Evolutionary conservation across 2,888 invertebrate species (phyloP), one percentile per base, ranked within the genome.

Genomic region (Sialis lutaria): DNA sequence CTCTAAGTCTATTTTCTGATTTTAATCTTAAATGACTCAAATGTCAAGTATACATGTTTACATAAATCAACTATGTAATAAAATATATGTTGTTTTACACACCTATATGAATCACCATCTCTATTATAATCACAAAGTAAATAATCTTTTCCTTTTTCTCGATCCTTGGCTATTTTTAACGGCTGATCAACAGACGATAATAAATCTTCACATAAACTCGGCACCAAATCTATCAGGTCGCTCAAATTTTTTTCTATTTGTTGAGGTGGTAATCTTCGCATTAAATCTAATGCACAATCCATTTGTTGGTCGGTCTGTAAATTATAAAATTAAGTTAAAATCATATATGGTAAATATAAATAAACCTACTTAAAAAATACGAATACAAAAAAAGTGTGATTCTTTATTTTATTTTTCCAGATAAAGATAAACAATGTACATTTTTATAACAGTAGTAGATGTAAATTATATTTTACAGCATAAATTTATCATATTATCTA

Each of bases 51-150:
- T 35, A 35, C 8, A 7, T 7, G 6, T 35, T 35, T 35, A 9
- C 35, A 35, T 9, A 42, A 13, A 13, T 10, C 6, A 5, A 30
- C 32, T 31, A 42, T 41, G 5, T n/a, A 30, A 13, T 12, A 33
- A 8, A 6, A 10, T 9, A 39, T 39, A 39, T 39, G 10, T 39
- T 7, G 7, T 39, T 40, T 37, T 31, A 44, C 22, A 22, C 22
- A 81, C 79, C 90, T 80, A 68, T 96, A 96, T 1, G 95, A 96
- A 68, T 98, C 98, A 22, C 97, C 97, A 67, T 98, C 98, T 55
- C 98, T 79, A 67, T 99, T 98, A 64, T 99, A 99, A 70, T 99
- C 98, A 66, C 98, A 99, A 22, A 98, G 70, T 50, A 98, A 74
- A 67, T 96, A 98, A 66, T 99, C 97, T 66, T 92, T 95, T 43